These are phyloP conservation scores for Pelmatolapia mariae DNA, from an alignment of 2,113 vertebrate species.

Conservation along the genomic window DNA sequence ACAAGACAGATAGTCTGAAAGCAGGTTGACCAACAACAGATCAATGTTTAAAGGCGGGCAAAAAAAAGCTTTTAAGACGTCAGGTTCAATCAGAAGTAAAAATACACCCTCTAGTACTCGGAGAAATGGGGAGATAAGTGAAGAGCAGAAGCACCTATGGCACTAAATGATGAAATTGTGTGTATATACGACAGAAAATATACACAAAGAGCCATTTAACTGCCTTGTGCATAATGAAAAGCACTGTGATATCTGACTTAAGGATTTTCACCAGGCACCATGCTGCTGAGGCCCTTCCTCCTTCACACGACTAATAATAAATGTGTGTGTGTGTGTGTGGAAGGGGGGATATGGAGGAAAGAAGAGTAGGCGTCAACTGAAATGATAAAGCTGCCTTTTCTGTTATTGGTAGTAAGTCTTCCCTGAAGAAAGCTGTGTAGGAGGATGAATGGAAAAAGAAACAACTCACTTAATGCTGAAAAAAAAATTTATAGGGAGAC, in stretches of 20 bases:
- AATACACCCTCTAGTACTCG: neutral
- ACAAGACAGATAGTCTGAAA: slow-evolving; percentile 1
- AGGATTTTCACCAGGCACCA: neutral
- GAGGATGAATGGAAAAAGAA: slow-evolving; percentile 7
- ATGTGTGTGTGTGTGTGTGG: neutral
- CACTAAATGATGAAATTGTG: neutral
- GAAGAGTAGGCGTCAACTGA: neutral
- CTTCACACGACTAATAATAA: slow-evolving; percentile 32
- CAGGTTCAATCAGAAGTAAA: slow-evolving; percentile 13
- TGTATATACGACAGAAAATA: neutral
- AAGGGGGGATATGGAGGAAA: neutral
- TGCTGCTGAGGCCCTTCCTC: neutral
- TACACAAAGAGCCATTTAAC: neutral
- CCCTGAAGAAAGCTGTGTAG: slow-evolving; percentile 19
- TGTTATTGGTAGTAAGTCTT: slow-evolving; percentile 13
- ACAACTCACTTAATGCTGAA: neutral
- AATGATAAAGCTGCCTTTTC: slow-evolving; percentile 25
- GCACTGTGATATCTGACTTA: neutral
- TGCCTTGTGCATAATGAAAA: neutral
- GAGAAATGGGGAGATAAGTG: neutral
- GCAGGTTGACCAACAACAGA: slow-evolving; percentile 14
- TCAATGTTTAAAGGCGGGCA: slow-evolving; percentile 28
- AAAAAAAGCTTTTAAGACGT: slow-evolving; percentile 42
- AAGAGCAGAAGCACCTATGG: neutral
- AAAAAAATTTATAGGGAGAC: neutral